These are phyloP conservation scores for Pelvicachromis taeniatus DNA, from an alignment of 2,113 vertebrate species.

Conservation along the genomic window DNA sequence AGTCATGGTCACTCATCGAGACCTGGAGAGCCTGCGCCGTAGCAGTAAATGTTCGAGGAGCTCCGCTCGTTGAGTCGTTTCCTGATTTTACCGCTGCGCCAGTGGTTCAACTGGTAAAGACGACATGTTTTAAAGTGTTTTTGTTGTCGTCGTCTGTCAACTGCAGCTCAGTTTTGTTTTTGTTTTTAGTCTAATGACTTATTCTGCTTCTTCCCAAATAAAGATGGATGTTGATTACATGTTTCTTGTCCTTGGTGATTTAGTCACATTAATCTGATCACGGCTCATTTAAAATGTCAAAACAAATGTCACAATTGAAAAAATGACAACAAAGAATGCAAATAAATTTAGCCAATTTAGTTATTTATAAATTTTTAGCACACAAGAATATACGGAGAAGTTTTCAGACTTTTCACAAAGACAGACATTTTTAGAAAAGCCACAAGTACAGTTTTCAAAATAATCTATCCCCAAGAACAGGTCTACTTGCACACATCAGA, in stretches of 20 bases:
- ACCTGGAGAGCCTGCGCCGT: slow-evolving; percentile 60
- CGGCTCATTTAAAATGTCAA: neutral
- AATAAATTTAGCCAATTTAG: neutral
- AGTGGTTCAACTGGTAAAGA: neutral
- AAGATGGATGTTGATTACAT: neutral
- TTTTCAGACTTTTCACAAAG: neutral
- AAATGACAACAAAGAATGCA: neutral
- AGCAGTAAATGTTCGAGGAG: slow-evolving; percentile 33
- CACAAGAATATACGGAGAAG: neutral
- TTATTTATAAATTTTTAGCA: slow-evolving; percentile 5
- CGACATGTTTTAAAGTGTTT: neutral
- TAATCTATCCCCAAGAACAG: neutral
- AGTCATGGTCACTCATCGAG: slow-evolving; percentile 65
- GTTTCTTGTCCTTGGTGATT: neutral
- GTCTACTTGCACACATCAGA: neutral
- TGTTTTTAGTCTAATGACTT: neutral
- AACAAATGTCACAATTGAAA: neutral
- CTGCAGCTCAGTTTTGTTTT: neutral
- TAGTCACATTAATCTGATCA: neutral
- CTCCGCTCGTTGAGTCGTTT: neutral
- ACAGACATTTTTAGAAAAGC: neutral
- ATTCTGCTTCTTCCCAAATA: neutral
- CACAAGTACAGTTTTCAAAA: slow-evolving; percentile 3
- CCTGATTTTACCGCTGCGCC: neutral
- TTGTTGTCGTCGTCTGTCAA: too few species aligned